Evolutionary conservation across 1,140 invertebrate species (phyloP), one percentile per base, ranked within the genome.

Genomic region (Drosophila tsacasi): DNA sequence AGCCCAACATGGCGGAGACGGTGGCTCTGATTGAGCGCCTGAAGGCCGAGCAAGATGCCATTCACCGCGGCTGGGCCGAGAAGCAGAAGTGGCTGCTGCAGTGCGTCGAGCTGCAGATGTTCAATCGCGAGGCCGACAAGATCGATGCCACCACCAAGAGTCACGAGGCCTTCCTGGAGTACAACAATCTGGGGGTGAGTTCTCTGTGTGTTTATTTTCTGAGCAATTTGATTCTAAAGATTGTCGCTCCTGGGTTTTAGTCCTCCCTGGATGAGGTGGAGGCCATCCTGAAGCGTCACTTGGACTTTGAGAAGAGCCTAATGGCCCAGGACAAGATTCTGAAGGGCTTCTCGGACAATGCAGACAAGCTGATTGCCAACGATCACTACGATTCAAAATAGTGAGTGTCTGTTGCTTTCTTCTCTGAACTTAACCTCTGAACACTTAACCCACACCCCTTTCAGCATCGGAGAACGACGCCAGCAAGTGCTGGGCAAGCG

Each of bases 71-170:
- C 35, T 98, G 97, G 97, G 93, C 95, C 44, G 95, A 97, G 39
- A 98, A 98, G 91, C 96, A 97, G 27, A 95, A 96, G 55, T 97
- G 96, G 95, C 93, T 98, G 35, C 94, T 96, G 72, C 97, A 99
- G 91, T 96, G 97, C 75, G 94, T 98, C 19, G 97, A 98, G 82
- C 93, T 99, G 55, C 97, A 98, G 93, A 95, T 97, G 67, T 99
- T 99, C 93, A 99, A 98, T 93, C 95, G 97, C 59, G 99, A 99
- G 94, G 98, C 98, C 0, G 98, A 99, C 93, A 97, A 99, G 91
- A 98, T 99, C 69, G 98, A 99, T 94, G 98, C 98, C 1, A 96
- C 97, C 6, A 98, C 97, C 40, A 97, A 97, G 58, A 97, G 97
- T 42, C 98, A 99, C 92, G 97, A 98, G 92, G 97, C 97, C 1